Conservation (phyloP, 2,113 vertebrate species). For the Istiophorus platypterus region DNA sequence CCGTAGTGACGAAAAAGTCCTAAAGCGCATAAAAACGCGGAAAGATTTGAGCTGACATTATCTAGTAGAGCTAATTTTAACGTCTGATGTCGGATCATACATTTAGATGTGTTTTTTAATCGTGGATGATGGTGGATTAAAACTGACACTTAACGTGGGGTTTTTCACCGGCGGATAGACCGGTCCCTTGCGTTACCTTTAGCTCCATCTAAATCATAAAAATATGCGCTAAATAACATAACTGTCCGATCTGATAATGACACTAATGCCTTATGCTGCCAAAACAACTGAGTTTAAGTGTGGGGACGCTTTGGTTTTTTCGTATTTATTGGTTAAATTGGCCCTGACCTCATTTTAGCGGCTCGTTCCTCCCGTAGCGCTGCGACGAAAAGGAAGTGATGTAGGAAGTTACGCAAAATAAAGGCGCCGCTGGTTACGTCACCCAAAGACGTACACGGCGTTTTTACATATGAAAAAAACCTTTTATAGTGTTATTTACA, state of each 20-base stretch:
- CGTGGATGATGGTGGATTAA: conserved; percentile 58
- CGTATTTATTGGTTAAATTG: not conserved
- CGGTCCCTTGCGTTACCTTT: accelerated
- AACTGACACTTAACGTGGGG: not conserved
- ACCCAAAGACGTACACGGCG: not conserved
- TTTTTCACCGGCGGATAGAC: not conserved
- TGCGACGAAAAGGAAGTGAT: conserved; percentile 73
- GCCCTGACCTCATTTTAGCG: conserved; percentile 61
- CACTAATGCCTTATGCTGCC: accelerated
- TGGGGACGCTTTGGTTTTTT: accelerated
- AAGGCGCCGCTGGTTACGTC: conserved; percentile 28
- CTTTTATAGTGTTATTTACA: too few relatives aligned
- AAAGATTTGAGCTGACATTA: accelerated
- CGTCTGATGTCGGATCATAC: accelerated
- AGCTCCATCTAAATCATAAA: not conserved
- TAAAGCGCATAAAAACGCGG: accelerated
- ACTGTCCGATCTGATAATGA: accelerated
- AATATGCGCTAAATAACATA: not conserved
- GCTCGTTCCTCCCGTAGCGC: not conserved
- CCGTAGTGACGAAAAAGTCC: accelerated
- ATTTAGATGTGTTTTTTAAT: not conserved
- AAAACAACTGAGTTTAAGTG: accelerated
- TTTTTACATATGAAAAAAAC: not conserved
- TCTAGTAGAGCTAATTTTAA: accelerated
- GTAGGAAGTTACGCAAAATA: conserved; percentile 71